A percentile compares a stretch with the other conserved stretches of the same genome.
Evolutionary conservation across 2,113 vertebrate genomes (phyloP).

Genomic region (Toxotes chatareus): DNA sequence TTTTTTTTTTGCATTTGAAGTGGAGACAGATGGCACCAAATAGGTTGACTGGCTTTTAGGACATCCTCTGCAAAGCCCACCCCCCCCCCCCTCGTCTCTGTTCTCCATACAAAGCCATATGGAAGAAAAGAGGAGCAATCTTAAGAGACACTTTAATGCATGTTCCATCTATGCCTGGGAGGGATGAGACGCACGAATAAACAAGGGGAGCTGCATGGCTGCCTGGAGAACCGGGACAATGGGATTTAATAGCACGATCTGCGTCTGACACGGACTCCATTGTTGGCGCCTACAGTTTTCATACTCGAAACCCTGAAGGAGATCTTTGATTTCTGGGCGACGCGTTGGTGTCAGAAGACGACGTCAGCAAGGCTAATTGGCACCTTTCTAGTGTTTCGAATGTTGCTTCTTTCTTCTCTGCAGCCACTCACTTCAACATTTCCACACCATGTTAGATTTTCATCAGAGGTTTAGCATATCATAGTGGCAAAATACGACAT

Average conservation of each 20-base stretch:
- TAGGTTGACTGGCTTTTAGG: slow-evolving; percentile 70
- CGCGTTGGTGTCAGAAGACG: slow-evolving; percentile 43
- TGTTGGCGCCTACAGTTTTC: slow-evolving; percentile 40
- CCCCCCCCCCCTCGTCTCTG: background rate
- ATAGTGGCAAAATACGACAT: slow-evolving; percentile 52
- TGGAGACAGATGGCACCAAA: slow-evolving; percentile 75
- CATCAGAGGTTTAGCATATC: slow-evolving; percentile 55
- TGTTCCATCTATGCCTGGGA: slow-evolving; percentile 63
- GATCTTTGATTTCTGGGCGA: slow-evolving; percentile 54
- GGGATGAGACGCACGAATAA: slow-evolving; percentile 65
- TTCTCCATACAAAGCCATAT: slow-evolving; percentile 39
- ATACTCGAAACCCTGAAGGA: slow-evolving; percentile 36
- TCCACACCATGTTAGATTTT: slow-evolving; percentile 43
- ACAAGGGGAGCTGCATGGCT: slow-evolving; percentile 34
- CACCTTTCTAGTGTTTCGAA: slow-evolving; percentile 50
- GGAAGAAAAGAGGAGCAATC: slow-evolving; percentile 44
- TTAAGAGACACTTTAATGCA: slow-evolving; percentile 66
- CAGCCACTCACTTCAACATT: slow-evolving; percentile 38
- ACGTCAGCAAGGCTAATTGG: slow-evolving; percentile 62
- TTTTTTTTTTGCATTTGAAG: slow-evolving; percentile 49
- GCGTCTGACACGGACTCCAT: slow-evolving; percentile 13
- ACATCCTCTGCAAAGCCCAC: slow-evolving; percentile 41
- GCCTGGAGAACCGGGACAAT: slow-evolving; percentile 35
- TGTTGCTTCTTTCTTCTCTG: slow-evolving; percentile 45
- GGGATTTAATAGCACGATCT: slow-evolving; percentile 9